phyloP scores from a whole-genome alignment of 2,113 vertebrate genomes.

The Sinocyclocheilus maitianheensis region DNA sequence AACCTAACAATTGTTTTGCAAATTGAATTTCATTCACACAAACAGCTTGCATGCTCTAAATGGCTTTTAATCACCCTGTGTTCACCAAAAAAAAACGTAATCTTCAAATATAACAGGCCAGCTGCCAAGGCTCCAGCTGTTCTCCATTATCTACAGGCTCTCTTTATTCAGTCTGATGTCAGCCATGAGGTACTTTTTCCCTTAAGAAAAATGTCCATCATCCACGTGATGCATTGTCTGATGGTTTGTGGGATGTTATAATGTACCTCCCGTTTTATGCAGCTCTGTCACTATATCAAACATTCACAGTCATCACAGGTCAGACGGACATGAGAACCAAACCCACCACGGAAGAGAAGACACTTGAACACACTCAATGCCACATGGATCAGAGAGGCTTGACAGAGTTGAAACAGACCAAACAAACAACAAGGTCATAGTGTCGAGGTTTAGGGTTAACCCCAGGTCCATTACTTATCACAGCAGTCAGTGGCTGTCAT shows the following conservation, averaged over 20 bases:
- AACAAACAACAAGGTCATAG: constrained; percentile 67
- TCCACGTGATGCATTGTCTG: constrained; percentile 62
- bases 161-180: constrained; percentile 74
- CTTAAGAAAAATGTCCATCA: constrained; percentile 68
- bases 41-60: constrained; percentile 6
- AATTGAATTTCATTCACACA: constrained; percentile 5
- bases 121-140: constrained; percentile 67
- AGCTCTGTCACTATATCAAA: background rate
- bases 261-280: background rate
- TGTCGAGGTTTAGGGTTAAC: constrained; percentile 71
- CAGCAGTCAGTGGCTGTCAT: constrained; percentile 62
- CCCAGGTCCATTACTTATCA: constrained; percentile 75
- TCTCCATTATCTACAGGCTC: constrained; percentile 74
- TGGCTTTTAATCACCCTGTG: background rate
- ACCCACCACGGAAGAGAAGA: background rate
- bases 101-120: constrained; percentile 47
- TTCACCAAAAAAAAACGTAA: background rate
- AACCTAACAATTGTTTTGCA: background rate
- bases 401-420: constrained; percentile 65
- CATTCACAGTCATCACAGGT: background rate
- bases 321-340: background rate
- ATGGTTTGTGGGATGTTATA: constrained; percentile 47
- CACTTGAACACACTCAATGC: constrained; percentile 69
- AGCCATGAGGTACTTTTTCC: constrained; percentile 78
- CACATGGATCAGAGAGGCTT: constrained; percentile 65